These are phyloP conservation scores for Lycia hirtaria DNA, from an alignment of 2,888 invertebrate genomes.

Conservation along the genomic window DNA sequence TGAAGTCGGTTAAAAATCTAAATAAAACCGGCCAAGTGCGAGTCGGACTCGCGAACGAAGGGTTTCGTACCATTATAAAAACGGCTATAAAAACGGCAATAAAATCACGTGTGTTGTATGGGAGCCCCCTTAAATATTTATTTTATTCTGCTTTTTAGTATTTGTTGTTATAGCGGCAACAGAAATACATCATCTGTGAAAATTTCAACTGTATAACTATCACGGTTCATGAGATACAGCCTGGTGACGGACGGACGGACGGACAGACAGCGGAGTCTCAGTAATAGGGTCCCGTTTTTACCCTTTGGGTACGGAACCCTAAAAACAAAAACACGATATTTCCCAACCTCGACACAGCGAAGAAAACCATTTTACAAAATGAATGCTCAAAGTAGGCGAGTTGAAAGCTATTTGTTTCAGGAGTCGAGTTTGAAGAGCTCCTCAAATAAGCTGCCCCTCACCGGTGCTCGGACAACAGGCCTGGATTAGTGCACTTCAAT, in stretches of 20 bases:
- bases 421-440: conserved; percentile 37
- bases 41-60: too few species aligned
- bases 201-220: too few species aligned
- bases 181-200: conserved; percentile 14
- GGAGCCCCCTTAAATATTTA: conserved; percentile 6
- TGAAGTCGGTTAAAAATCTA: too few species aligned
- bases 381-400: conserved; percentile 29
- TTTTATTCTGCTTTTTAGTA: not conserved
- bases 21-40: too few species aligned
- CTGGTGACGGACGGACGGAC: too few species aligned
- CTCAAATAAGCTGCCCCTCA: conserved; percentile 34
- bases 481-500: conserved; percentile 14
- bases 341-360: not conserved
- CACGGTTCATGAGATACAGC: too few species aligned
- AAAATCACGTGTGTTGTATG: too few species aligned
- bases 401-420: conserved; percentile 37
- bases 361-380: conserved; percentile 32
- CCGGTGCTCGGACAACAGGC: conserved; percentile 11
- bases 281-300: too few species aligned
- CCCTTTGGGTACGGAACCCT: conserved; percentile 5
- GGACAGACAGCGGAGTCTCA: too few species aligned
- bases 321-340: too few species aligned
- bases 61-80: too few species aligned
- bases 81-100: too few species aligned
- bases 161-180: conserved; percentile 18